Evolutionary conservation across 2,113 vertebrate genomes (phyloP).

Genomic region (Hydrochoerus hydrochaeris): DNA sequence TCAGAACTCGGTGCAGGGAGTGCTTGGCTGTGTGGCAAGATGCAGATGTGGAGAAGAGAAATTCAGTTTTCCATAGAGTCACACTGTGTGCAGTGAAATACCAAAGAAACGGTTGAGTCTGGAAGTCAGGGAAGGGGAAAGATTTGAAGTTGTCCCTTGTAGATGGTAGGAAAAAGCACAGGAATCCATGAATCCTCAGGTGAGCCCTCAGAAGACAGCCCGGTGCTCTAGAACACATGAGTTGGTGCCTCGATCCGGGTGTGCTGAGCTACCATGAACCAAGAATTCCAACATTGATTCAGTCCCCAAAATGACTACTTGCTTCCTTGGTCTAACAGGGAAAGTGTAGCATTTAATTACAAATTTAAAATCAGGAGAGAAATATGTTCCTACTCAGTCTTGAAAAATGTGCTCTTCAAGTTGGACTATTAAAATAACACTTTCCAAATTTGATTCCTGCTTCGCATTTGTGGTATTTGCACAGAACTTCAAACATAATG

Average conservation of each 20-base stretch:
- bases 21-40: neutral
- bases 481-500: slow-evolving; percentile 65
- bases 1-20: neutral
- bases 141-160: neutral
- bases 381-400: slow-evolving; percentile 28
- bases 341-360: slow-evolving; percentile 28
- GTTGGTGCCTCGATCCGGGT: neutral
- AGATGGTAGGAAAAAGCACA: neutral
- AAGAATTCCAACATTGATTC: neutral
- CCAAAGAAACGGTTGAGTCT: neutral
- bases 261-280: neutral
- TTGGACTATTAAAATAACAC: slow-evolving; percentile 55
- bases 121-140: neutral
- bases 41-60: neutral
- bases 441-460: slow-evolving; percentile 38
- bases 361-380: slow-evolving; percentile 34
- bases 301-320: neutral
- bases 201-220: neutral
- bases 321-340: neutral
- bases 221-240: neutral
- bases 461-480: slow-evolving; percentile 46
- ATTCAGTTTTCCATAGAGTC: neutral
- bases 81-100: neutral
- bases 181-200: neutral
- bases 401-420: slow-evolving; percentile 42